Conservation (phyloP, 2,888 invertebrate species). For the Graphium colonna region DNA sequence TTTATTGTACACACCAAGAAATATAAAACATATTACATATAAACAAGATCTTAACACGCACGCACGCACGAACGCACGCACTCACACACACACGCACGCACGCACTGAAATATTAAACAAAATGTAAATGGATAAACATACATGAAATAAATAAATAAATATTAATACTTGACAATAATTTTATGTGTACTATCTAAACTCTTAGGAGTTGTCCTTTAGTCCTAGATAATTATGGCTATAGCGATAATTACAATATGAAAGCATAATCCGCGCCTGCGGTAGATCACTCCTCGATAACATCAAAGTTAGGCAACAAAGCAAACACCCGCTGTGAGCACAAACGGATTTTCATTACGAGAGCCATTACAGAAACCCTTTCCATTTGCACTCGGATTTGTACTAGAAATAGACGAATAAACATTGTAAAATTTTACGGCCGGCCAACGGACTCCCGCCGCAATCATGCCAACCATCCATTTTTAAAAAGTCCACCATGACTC, state of each 20-base stretch:
- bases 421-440: conserved; percentile 48
- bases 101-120: no score
- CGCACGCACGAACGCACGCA: no score
- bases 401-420: conserved; percentile 52
- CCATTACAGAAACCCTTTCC: conserved; percentile 36
- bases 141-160: no score
- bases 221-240: no score
- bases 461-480: background rate
- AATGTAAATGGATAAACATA: no score
- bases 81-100: background rate
- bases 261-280: conserved; percentile 3
- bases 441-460: conserved; percentile 22
- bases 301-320: conserved; percentile 14
- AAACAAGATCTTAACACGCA: no score
- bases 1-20: no score
- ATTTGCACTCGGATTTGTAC: conserved; percentile 40
- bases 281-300: conserved; percentile 4
- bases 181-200: no score
- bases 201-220: no score
- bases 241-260: no score
- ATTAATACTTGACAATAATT: no score
- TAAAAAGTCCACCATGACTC: background rate
- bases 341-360: conserved; percentile 27
- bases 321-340: conserved; percentile 14
- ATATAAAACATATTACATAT: no score